A percentile compares a stretch with the other conserved stretches of the same genome.
These are phyloP conservation scores for Triplophysa dalaica DNA, from an alignment of 2,113 vertebrate species.

Conservation along the genomic window DNA sequence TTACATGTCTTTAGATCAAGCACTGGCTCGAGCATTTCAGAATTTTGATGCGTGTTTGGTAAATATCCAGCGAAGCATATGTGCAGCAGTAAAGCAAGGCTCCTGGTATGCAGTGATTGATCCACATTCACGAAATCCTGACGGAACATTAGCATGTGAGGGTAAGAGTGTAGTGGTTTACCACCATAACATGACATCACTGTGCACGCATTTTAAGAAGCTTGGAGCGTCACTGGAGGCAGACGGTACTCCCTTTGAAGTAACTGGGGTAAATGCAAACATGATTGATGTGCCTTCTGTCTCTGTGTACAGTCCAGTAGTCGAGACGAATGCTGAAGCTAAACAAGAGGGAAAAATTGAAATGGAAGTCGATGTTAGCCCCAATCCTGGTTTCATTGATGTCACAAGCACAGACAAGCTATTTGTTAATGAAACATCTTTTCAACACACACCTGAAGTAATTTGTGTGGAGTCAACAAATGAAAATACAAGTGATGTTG, in stretches of 20 bases:
- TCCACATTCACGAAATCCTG: neutral
- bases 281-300: too few species aligned
- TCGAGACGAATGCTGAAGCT: too few species aligned
- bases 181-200: accelerated
- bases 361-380: neutral
- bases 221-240: neutral
- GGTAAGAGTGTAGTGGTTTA: neutral
- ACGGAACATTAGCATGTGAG: neutral
- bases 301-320: too few species aligned
- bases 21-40: neutral
- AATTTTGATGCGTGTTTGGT: slow-evolving; percentile 1
- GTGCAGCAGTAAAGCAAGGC: neutral
- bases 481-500: neutral
- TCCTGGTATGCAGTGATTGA: slow-evolving; percentile 3
- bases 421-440: neutral
- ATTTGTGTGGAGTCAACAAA: too few species aligned
- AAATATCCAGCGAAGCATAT: neutral
- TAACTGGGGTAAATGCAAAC: neutral
- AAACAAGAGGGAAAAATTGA: neutral
- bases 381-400: neutral
- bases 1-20: neutral
- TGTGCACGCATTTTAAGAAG: neutral
- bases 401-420: neutral
- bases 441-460: neutral
- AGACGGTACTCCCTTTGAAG: neutral